Conservation (phyloP, 2,113 vertebrate genomes). For the Delphinus delphis region DNA sequence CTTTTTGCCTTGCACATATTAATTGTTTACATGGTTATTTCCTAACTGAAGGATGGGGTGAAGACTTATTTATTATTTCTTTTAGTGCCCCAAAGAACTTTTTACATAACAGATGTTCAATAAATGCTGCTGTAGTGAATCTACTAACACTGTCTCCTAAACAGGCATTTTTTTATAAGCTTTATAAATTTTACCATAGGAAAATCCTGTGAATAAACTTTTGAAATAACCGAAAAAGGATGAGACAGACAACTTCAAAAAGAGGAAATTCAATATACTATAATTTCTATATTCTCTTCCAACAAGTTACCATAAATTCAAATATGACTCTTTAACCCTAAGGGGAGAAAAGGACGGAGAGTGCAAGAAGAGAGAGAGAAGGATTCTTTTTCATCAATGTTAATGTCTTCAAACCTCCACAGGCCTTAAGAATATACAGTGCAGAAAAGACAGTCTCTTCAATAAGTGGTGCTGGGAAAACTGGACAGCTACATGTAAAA, state of each 20-base stretch:
- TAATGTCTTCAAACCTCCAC: background rate
- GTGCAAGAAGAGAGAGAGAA: background rate
- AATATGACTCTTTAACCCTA: background rate
- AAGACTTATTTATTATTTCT: background rate
- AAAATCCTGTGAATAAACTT: conserved; percentile 10
- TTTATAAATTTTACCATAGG: background rate
- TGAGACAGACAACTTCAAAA: background rate
- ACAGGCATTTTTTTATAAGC: background rate
- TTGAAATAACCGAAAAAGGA: background rate
- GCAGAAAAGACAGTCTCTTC: too few relatives aligned
- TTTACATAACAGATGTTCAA: background rate
- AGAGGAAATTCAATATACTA: background rate
- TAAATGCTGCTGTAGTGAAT: background rate
- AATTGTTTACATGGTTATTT: background rate
- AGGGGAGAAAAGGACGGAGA: background rate
- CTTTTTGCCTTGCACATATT: background rate
- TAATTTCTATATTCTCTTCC: background rate
- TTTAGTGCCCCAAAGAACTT: background rate
- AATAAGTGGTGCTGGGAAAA: too few relatives aligned
- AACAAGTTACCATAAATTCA: background rate
- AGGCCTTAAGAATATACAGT: background rate
- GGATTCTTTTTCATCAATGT: background rate
- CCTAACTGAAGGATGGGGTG: background rate
- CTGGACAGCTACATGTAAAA: too few relatives aligned
- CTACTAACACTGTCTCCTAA: background rate